A percentile compares a stretch with the other conserved stretches of the same genome.
These are phyloP conservation scores for Amphipyra berbera DNA, from an alignment of 2,888 invertebrate species.

Conservation along the genomic window DNA sequence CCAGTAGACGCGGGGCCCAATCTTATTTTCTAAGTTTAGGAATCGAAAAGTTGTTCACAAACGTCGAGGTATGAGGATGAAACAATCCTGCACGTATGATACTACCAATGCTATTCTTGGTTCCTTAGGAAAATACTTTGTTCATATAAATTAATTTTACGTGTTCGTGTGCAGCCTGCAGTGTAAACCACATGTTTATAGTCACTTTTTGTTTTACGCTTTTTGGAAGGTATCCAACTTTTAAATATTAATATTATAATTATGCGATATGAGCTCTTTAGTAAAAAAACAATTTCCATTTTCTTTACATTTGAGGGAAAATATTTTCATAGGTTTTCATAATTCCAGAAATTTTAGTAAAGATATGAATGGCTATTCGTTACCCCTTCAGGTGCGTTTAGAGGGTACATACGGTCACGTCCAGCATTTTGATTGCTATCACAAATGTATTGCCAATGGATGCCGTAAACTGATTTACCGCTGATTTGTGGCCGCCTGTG, in stretches of 20 bases:
- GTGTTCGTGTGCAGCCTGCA: constrained; percentile 34
- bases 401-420: constrained; percentile 27
- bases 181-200: constrained; percentile 48
- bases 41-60: constrained; percentile 71
- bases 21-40: constrained; percentile 79
- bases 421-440: constrained; percentile 65
- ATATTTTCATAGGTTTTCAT: constrained; percentile 2
- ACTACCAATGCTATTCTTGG: constrained; percentile 23
- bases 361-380: neutral
- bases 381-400: constrained; percentile 9
- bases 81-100: constrained; percentile 29
- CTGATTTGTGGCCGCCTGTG: constrained; percentile 64
- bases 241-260: constrained; percentile 36
- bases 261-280: constrained; percentile 4
- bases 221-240: constrained; percentile 54
- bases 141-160: constrained; percentile 38
- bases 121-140: constrained; percentile 27
- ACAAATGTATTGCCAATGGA: constrained; percentile 66
- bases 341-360: constrained; percentile 1
- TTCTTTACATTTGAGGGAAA: constrained; percentile 1
- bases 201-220: constrained; percentile 41
- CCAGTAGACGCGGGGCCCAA: constrained; percentile 72
- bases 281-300: constrained; percentile 11
- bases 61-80: constrained; percentile 57
- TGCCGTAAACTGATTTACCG: constrained; percentile 65